Percentiles rank a stretch among this genome's conserved stretches.
Conservation (phyloP, 2,888 invertebrate genomes). For the Caenorhabditis angaria region DNA sequence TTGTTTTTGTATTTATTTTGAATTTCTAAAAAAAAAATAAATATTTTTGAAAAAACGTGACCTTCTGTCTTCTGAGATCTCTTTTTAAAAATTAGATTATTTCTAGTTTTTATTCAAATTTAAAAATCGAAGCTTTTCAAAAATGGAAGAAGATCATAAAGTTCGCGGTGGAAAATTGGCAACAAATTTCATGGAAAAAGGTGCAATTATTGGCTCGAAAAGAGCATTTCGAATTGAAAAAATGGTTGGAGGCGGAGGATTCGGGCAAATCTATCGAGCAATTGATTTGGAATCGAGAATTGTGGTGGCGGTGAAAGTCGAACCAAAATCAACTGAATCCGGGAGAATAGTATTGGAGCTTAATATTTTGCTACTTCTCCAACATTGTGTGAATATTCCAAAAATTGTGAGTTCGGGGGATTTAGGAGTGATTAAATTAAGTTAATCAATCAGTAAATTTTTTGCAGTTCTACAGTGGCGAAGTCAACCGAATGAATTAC, state of each 20-base stretch:
- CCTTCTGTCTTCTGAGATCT: too few species aligned
- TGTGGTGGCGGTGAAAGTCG: conserved; percentile 67
- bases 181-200: conserved; percentile 27
- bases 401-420: conserved; percentile 52
- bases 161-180: conserved; percentile 41
- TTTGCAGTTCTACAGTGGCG: conserved; percentile 61
- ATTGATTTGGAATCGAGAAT: conserved; percentile 43
- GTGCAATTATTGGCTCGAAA: conserved; percentile 34
- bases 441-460: background rate
- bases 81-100: too few species aligned
- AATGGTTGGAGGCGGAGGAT: conserved; percentile 68
- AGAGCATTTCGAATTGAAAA: conserved; percentile 37
- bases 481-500: conserved; percentile 53
- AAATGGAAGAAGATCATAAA: background rate
- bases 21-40: too few species aligned
- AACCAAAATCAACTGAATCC: conserved; percentile 57
- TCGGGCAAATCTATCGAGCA: conserved; percentile 67
- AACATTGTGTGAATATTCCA: conserved; percentile 49
- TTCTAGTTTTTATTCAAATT: too few species aligned
- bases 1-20: too few species aligned
- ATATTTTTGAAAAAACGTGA: too few species aligned
- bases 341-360: conserved; percentile 66
- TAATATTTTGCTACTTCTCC: conserved; percentile 49
- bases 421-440: too few species aligned
- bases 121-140: background rate